phyloP scores from a whole-genome alignment of 2,113 vertebrate genomes.

The Tachycineta bicolor region DNA sequence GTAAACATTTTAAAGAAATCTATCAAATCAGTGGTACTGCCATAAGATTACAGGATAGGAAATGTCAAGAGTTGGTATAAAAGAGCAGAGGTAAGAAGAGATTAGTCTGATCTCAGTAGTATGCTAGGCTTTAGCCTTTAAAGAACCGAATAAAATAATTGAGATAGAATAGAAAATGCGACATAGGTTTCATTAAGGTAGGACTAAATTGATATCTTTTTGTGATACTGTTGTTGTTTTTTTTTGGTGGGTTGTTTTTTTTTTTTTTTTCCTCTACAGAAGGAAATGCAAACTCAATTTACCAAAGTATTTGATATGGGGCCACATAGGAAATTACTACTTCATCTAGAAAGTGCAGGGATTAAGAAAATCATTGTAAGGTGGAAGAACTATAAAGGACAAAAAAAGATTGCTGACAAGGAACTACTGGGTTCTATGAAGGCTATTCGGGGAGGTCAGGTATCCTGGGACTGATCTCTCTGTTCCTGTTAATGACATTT shows the following conservation, averaged over 20 bases:
- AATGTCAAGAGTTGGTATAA: not conserved
- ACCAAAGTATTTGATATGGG: not conserved
- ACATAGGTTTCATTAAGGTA: not conserved
- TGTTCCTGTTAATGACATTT: not conserved
- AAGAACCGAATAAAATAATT: not conserved
- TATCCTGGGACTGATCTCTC: not conserved
- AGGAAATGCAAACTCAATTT: not conserved
- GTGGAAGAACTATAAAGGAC: not conserved
- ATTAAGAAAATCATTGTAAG: conserved; percentile 28
- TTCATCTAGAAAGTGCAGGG: not conserved
- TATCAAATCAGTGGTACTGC: not conserved
- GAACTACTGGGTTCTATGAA: not conserved
- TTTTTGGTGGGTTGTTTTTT: too few relatives aligned
- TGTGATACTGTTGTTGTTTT: not conserved
- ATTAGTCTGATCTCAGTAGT: not conserved
- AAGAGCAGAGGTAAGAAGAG: not conserved
- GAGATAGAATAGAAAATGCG: not conserved
- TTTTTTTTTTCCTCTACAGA: not conserved
- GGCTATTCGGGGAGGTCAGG: not conserved
- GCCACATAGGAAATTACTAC: conserved; percentile 34
- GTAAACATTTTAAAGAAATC: conserved; percentile 15
- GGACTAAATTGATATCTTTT: not conserved
- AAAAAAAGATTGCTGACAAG: not conserved
- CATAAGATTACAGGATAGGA: not conserved
- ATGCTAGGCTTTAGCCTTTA: not conserved